Evolutionary conservation across 2,888 invertebrate genomes (phyloP).

Genomic region (Piscicola geometra): DNA sequence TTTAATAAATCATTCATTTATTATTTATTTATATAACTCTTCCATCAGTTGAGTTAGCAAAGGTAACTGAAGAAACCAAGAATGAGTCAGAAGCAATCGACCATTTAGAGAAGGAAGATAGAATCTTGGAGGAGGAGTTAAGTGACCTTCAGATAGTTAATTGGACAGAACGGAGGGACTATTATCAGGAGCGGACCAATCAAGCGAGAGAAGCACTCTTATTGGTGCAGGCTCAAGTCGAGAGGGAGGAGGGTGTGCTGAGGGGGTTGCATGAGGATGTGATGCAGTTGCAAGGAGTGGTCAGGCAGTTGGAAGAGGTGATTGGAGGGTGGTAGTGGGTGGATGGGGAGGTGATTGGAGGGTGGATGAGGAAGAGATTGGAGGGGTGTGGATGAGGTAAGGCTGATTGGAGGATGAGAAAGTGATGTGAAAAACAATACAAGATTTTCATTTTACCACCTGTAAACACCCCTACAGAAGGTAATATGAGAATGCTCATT

Average conservation of each 20-base stretch:
- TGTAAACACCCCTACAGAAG: too few species aligned
- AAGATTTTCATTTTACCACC: too few species aligned
- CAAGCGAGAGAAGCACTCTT: not conserved
- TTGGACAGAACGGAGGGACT: not conserved
- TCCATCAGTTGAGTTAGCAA: not conserved
- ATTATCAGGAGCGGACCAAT: not conserved
- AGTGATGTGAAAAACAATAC: not conserved
- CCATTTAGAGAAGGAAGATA: not conserved
- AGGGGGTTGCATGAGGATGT: not conserved
- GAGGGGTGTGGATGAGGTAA: not conserved
- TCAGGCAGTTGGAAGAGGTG: too few species aligned
- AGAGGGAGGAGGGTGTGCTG: not conserved
- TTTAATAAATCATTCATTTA: not conserved
- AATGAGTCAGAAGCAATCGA: not conserved
- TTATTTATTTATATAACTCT: not conserved
- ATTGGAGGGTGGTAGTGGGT: too few species aligned
- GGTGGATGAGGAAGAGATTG: too few species aligned
- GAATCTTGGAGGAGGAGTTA: not conserved
- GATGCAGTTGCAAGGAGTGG: too few species aligned
- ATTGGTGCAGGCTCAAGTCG: not conserved
- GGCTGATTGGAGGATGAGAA: not conserved
- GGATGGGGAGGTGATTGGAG: too few species aligned
- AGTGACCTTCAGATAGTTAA: not conserved
- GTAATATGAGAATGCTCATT: too few species aligned
- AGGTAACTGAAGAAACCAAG: not conserved